Evolutionary conservation across 2,888 invertebrate species (phyloP).

Genomic region (Nymphalis c-album): DNA sequence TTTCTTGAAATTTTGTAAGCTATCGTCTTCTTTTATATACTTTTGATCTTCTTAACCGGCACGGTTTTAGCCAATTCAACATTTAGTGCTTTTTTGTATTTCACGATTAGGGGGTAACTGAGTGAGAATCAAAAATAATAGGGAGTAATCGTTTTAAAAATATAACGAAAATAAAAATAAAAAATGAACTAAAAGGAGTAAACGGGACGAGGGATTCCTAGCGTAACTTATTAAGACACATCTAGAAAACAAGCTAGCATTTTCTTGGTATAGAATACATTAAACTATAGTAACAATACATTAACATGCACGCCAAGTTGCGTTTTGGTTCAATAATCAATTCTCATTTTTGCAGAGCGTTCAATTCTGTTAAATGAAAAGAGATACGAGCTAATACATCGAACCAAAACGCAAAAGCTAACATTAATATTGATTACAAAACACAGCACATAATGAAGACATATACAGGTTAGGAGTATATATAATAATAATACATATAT

Average conservation of each 20-base stretch:
- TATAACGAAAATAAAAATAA: conserved; percentile 32
- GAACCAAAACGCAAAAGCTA: conserved; percentile 80
- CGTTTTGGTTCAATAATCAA: conserved; percentile 78
- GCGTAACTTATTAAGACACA: conserved; percentile 69
- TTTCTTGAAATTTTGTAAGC: conserved; percentile 35
- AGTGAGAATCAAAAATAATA: conserved; percentile 41
- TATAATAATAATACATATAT: conserved; percentile 67
- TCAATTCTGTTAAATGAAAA: conserved; percentile 49
- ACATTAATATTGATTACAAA: conserved; percentile 78
- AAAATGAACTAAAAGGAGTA: conserved; percentile 50
- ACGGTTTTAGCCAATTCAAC: conserved; percentile 45
- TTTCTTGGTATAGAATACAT: conserved; percentile 66
- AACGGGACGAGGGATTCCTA: conserved; percentile 72
- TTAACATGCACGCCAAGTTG: conserved; percentile 78
- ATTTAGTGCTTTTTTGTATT: conserved; percentile 31
- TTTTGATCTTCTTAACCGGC: conserved; percentile 37
- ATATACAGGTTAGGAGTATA: conserved; percentile 75
- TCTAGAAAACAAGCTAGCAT: conserved; percentile 79
- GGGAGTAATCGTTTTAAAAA: conserved; percentile 44
- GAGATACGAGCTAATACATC: conserved; percentile 59
- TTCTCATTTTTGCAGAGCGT: conserved; percentile 50
- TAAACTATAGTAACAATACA: conserved; percentile 77
- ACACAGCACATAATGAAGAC: conserved; percentile 80
- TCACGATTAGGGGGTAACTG: conserved; percentile 31
- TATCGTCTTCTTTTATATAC: conserved; percentile 45